Evolutionary conservation across 2,113 vertebrate species (phyloP), one percentile per base, ranked within the genome.

Genomic region (Prunella himalayana): DNA sequence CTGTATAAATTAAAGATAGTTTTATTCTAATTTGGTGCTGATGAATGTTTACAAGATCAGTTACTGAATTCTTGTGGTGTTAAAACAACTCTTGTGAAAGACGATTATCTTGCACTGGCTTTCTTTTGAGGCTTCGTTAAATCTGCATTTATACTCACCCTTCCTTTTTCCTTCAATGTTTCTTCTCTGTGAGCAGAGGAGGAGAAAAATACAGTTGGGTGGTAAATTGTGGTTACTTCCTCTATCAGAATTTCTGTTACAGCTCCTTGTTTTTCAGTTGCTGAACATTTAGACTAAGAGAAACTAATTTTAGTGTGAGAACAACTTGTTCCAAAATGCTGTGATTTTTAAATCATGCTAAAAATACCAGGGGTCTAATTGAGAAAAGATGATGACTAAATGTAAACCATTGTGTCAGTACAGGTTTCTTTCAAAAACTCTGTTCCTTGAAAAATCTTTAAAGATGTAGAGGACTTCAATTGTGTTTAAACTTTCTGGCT

Each of bases 171-270:
- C 53, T 89, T 92, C 56, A n/a, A 0, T 82, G 24, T 72, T 95
- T 88, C 66, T 89, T 53, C 63, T 64, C 44, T 77, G 28, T 49
- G 31, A 75, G 53, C 80, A 92, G 69, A 95, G 79, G 56, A 75
- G 50, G 53, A 44, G 35, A 30, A 95, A 97, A 94, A 71, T 75
- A 83, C 92, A 76, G 94, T 92, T 93, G 60, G 49, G 92, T 60
- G 73, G 86, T 95, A 95, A 95, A 96, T 94, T 84, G 83, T 88
- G 92, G 94, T 92, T 95, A 96, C 96, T 97, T 97, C 95, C 91
- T 94, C 69, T 89, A 33, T 64, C 56, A 64, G 45, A 94, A 86
- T 90, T 92, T 90, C 93, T 94, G 88, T 90, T 92, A 82, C 45
- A 82, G 49, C 72, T 88, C 82, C 60, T 81, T 83, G 64, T 56